A percentile compares a stretch with the other conserved stretches of the same genome.
Evolutionary conservation across 2,113 vertebrate genomes (phyloP).

Genomic region (Cyanoderma ruficeps): DNA sequence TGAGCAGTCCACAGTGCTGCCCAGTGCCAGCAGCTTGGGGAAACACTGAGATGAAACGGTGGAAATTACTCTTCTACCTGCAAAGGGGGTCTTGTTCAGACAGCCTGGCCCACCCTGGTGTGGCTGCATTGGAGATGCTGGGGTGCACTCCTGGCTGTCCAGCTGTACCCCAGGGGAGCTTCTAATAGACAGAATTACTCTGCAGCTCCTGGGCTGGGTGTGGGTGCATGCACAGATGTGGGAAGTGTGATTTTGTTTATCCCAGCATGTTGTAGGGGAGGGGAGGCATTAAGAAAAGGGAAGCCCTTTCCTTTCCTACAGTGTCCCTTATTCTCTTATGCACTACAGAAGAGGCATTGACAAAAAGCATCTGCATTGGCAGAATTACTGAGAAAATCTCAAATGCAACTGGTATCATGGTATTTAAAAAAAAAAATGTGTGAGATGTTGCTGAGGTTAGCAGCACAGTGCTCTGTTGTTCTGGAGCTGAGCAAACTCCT

Average conservation of each 20-base stretch:
- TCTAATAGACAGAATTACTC: neutral
- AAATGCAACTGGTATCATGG: neutral
- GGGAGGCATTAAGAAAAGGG: neutral
- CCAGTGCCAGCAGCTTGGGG: neutral
- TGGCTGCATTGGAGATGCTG: neutral
- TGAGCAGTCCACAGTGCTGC: neutral
- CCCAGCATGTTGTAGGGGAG: rapidly evolving
- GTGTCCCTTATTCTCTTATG: neutral
- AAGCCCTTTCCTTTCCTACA: neutral
- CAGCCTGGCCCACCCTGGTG: neutral
- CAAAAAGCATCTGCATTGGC: neutral
- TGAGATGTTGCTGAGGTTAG: neutral
- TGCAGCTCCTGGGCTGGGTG: neutral
- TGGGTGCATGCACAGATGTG: rapidly evolving
- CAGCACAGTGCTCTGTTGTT: neutral
- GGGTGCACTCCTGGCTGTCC: neutral
- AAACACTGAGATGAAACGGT: neutral
- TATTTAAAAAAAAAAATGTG: neutral
- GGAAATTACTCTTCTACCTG: neutral
- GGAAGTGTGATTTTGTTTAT: neutral
- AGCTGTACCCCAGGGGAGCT: neutral
- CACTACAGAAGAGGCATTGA: neutral
- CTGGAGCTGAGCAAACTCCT: neutral
- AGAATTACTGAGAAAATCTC: neutral
- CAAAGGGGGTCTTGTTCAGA: neutral